Evolutionary conservation across 2,888 invertebrate species (phyloP).

Genomic region (Hemithea aestivaria): DNA sequence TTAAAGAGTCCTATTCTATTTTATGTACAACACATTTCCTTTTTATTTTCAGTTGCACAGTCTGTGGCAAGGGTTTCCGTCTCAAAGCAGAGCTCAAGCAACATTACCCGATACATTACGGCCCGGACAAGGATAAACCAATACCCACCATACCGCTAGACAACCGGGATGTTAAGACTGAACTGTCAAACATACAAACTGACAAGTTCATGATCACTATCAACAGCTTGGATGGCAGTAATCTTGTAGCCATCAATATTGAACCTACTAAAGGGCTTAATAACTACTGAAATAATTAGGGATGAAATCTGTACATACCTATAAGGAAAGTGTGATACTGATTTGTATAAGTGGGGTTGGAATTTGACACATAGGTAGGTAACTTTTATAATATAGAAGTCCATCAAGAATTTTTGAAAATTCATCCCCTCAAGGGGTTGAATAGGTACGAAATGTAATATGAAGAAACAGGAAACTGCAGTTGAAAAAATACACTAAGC

Average conservation of each 20-base stretch:
- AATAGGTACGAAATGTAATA: no score
- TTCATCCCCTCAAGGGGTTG: no score
- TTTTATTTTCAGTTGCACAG: conserved; percentile 54
- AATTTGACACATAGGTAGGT: no score
- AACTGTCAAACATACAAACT: conserved; percentile 7
- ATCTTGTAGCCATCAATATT: conserved; percentile 56
- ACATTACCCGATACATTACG: conserved; percentile 68
- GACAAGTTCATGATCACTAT: conserved; percentile 55
- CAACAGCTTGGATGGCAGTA: conserved; percentile 46
- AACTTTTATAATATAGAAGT: no score
- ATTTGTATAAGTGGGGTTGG: no score
- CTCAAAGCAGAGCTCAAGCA: conserved; percentile 61
- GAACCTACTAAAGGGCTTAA: conserved; percentile 34
- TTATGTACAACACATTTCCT: no score
- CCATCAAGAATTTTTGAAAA: no score
- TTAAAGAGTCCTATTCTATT: no score
- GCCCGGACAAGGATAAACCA: conserved; percentile 16
- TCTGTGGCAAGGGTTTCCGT: conserved; percentile 61
- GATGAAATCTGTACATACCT: background rate
- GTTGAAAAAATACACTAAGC: no score
- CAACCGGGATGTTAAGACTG: conserved; percentile 1
- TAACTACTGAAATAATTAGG: conserved; percentile 15
- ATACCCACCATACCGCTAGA: conserved; percentile 1
- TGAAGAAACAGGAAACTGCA: no score
- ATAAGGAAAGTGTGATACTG: no score